Evolutionary conservation across 2,113 vertebrate genomes (phyloP), one percentile per base, ranked within the genome.

Genomic region (Gorsachius goisagi): DNA sequence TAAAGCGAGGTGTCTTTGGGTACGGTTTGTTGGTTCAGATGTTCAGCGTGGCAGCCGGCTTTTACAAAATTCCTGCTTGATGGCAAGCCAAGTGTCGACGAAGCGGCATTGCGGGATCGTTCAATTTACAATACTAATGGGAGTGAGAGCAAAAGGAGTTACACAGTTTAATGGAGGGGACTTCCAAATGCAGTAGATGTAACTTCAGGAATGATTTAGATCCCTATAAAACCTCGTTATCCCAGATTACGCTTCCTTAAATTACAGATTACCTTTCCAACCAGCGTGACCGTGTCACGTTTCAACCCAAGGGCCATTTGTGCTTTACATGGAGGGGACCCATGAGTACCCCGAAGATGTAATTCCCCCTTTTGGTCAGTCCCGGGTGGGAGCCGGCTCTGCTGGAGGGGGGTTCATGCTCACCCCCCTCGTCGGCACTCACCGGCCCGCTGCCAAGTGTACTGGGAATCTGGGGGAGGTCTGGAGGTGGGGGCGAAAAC

Each of bases 271-370:
- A 28, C 53, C 60, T 47, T 68, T 45, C 32, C 2, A 3, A 19
- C 22, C 66, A 17, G 26, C 5, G 71, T 21, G 66, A 24, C 21
- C 1, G 2, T 58, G 66, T 23, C 44, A 37, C 2, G 0, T 53
- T 77, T 28, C 75, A 37, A 28, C 20, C 59, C 64, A 67, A 77
- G 45, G 52, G 59, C 67, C 39, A 13, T 56, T 45, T 66, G 16
- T 66, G 68, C 68, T 32, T 44, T 21, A 4, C 2, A 1, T 15
- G 49, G 39, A 49, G 63, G 39, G 32, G 11, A 52, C 2, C 45
- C 2, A 0, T 12, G 39, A n/a, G 39, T 13, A 5, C 26, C 30
- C 44, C 15, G 27, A 60, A 56, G 79, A 22, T 0, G 0, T 22
- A 58, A 49, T 60, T 21, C 16, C n/a, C 15, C 2, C 2, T 67